Evolutionary conservation across 2,888 invertebrate genomes (phyloP), one percentile per base, ranked within the genome.

Genomic region (Trichacis sp.): DNA sequence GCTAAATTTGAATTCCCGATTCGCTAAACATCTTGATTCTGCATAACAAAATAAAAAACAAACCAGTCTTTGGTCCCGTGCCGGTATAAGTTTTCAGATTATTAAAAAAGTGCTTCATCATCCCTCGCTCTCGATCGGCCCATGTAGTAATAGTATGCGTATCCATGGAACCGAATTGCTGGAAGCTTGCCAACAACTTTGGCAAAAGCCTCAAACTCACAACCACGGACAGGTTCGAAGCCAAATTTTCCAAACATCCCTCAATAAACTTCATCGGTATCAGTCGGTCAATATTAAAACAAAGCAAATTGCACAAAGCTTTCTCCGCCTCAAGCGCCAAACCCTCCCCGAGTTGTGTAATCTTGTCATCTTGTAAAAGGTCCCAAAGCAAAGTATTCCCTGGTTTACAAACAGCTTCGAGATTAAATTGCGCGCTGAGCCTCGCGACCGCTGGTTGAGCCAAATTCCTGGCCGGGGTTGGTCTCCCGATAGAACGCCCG

Each of bases 331-430:
- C 97, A n/a, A 93, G 84, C 0, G 95, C 95, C 51, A 97, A 85
- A 0, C 96, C 95, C 85, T 97, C 97, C 0, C 96, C 94, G 2
- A 97, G 85, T 80, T 93, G 92, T 60, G 91, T 90, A 82, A 95
- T 95, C 86, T 91, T 92, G 75, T 94, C 93, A 83, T 97, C 96
- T 84, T 96, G 96, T 69, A 97, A 86, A 67, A 97, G 86, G 86
- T 97, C 97, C 97, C 97, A 97, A 1, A 97, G 88, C 66, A 97
- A 86, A 4, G 97, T 97, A 82, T 94, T 94, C 1, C 97, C 97
- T 38, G 95, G 93, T 73, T 93, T 91, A 82, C 96, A 96, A 19
- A 97, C 95, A 76, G 93, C 91, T 70, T 91, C 91, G 69, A 89
- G 86, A 77, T 88, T 88, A 77, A 88, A 88, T 77, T 88, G 86